Conservation (phyloP, 2,888 invertebrate genomes). For the Herminia tarsipennalis region DNA sequence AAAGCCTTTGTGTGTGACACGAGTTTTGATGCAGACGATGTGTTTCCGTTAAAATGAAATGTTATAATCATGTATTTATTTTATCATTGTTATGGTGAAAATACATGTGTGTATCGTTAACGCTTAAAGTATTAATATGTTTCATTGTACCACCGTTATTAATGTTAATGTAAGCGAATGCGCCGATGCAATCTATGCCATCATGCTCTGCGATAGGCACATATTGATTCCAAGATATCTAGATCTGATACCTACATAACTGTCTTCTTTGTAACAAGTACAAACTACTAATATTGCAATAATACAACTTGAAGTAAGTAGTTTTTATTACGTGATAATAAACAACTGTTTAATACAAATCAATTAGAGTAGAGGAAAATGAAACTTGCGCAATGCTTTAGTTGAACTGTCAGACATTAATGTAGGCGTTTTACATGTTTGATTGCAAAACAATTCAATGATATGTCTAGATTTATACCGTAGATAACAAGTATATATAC, state of each 20-base stretch:
- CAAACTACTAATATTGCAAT: background rate
- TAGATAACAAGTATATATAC: constrained; percentile 23
- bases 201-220: constrained; percentile 38
- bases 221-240: constrained; percentile 7
- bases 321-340: constrained; percentile 25
- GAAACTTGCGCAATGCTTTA: constrained; percentile 33
- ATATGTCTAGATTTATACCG: constrained; percentile 27
- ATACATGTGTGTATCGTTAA: constrained; percentile 55
- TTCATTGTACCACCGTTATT: constrained; percentile 40
- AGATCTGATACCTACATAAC: no score
- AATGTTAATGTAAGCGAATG: constrained; percentile 56
- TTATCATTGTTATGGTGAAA: constrained; percentile 52
- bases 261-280: no score
- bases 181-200: constrained; percentile 48
- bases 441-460: constrained; percentile 8
- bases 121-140: constrained; percentile 50
- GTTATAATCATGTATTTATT: constrained; percentile 41
- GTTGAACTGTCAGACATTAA: constrained; percentile 20
- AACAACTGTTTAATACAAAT: constrained; percentile 14
- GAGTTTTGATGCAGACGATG: constrained; percentile 40
- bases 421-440: constrained; percentile 9
- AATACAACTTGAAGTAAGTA: constrained; percentile 31
- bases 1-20: constrained; percentile 65
- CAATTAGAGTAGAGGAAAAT: constrained; percentile 31
- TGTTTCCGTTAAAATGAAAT: constrained; percentile 46